A percentile compares a stretch with the other conserved stretches of the same genome.
These are phyloP conservation scores for Drosophila oshimai DNA, from an alignment of 1,140 invertebrate species.

Conservation along the genomic window DNA sequence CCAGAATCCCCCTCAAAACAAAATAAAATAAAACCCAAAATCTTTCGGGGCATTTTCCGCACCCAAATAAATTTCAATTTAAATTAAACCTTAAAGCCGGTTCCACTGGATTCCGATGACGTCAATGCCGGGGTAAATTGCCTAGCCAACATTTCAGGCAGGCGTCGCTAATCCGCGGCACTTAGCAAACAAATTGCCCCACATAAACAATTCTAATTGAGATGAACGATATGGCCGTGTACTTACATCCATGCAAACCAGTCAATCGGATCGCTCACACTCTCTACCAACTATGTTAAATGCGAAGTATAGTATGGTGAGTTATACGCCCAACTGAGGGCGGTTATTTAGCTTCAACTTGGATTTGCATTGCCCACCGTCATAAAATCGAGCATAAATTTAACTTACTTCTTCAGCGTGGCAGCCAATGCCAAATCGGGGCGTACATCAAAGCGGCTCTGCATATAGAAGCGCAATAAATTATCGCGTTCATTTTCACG, in stretches of 20 bases:
- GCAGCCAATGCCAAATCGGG: slow-evolving; percentile 86
- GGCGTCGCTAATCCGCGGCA: slow-evolving; percentile 65
- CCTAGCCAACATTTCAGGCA: slow-evolving; percentile 34
- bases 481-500: slow-evolving; percentile 90
- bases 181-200: slow-evolving; percentile 75
- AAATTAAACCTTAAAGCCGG: slow-evolving; percentile 33
- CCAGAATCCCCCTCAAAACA: not conserved
- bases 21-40: not conserved
- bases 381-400: slow-evolving; percentile 81
- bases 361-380: slow-evolving; percentile 44
- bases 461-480: slow-evolving; percentile 89
- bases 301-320: slow-evolving; percentile 54
- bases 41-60: not conserved
- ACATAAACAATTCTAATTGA: slow-evolving; percentile 78
- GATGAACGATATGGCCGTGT: slow-evolving; percentile 64
- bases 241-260: slow-evolving; percentile 32
- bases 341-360: not conserved
- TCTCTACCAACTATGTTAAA: slow-evolving; percentile 48
- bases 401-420: slow-evolving; percentile 87
- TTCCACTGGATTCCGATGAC: slow-evolving; percentile 30
- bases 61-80: slow-evolving; percentile 63
- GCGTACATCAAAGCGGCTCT: slow-evolving; percentile 86
- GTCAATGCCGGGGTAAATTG: slow-evolving; percentile 39
- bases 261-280: slow-evolving; percentile 24
- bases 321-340: slow-evolving; percentile 21